phyloP scores from a whole-genome alignment of 2,113 vertebrate species.

The Stomatorhinus ivindoensis region DNA sequence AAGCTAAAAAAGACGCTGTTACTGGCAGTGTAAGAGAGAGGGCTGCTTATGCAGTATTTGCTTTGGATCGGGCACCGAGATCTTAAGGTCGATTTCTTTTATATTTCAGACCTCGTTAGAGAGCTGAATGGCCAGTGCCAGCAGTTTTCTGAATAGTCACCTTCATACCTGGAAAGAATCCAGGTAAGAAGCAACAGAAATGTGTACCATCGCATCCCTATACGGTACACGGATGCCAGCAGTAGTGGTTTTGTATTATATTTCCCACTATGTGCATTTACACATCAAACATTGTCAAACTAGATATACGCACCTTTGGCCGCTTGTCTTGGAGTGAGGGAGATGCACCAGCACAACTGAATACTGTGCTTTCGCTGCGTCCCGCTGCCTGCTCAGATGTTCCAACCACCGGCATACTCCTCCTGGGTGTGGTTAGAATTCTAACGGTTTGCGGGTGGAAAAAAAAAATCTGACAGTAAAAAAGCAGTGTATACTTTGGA shows the following conservation, averaged over 20 bases:
- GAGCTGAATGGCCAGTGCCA: background rate
- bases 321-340: background rate
- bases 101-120: background rate
- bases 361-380: background rate
- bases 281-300: background rate
- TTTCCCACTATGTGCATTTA: background rate
- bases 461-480: background rate
- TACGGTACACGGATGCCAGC: background rate
- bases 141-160: background rate
- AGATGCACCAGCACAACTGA: background rate
- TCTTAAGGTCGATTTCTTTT: background rate
- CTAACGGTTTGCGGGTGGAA: background rate
- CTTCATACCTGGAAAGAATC: background rate
- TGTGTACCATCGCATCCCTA: background rate
- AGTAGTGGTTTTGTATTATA: background rate
- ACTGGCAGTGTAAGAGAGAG: background rate
- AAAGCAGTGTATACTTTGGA: background rate
- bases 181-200: background rate
- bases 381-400: background rate
- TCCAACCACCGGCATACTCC: background rate
- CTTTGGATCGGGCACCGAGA: background rate
- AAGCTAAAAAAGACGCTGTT: background rate
- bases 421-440: slow-evolving; percentile 2
- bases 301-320: background rate
- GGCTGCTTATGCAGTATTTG: background rate